Conservation (phyloP, 53 echinoderm and acorn worm genomes). For the Glandiceps talaboti region DNA sequence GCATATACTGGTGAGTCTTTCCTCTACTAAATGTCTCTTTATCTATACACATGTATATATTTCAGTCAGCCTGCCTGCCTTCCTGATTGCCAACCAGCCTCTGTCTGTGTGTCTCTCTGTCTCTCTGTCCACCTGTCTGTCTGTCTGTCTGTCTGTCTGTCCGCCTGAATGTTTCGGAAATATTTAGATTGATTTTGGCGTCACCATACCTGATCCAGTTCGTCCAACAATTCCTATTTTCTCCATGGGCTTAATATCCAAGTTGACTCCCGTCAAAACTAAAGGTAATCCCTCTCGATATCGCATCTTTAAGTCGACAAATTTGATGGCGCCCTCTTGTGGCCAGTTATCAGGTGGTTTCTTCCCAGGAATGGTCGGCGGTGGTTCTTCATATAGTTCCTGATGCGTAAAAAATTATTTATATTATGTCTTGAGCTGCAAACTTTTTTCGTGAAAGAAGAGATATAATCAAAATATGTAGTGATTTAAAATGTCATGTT, state of each 20-base stretch:
- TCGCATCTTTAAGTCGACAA: slow-evolving; percentile 46
- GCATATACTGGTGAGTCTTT: not conserved
- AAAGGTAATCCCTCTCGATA: slow-evolving; percentile 56
- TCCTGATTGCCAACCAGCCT: too few relatives aligned
- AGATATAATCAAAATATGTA: too few relatives aligned
- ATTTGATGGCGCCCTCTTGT: slow-evolving; percentile 34
- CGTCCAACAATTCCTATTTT: slow-evolving; percentile 88
- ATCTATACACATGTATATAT: too few relatives aligned
- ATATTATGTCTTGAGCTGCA: too few relatives aligned
- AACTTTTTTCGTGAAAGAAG: too few relatives aligned
- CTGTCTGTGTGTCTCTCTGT: too few relatives aligned
- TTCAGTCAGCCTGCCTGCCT: too few relatives aligned
- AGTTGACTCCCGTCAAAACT: slow-evolving; percentile 49
- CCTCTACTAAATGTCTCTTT: not conserved
- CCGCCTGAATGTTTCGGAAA: too few relatives aligned
- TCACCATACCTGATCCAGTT: slow-evolving; percentile 65
- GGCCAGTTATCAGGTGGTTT: slow-evolving; percentile 23
- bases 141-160: too few relatives aligned
- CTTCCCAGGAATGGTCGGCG: slow-evolving; percentile 10
- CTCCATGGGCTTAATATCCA: slow-evolving; percentile 44
- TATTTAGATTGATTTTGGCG: too few relatives aligned
- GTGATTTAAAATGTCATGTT: too few relatives aligned
- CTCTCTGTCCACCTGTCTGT: too few relatives aligned
- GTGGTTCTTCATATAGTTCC: slow-evolving; percentile 26
- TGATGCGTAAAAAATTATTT: not conserved